phyloP scores from a whole-genome alignment of 2,888 invertebrate genomes.

The Microplitis deprimator region DNA sequence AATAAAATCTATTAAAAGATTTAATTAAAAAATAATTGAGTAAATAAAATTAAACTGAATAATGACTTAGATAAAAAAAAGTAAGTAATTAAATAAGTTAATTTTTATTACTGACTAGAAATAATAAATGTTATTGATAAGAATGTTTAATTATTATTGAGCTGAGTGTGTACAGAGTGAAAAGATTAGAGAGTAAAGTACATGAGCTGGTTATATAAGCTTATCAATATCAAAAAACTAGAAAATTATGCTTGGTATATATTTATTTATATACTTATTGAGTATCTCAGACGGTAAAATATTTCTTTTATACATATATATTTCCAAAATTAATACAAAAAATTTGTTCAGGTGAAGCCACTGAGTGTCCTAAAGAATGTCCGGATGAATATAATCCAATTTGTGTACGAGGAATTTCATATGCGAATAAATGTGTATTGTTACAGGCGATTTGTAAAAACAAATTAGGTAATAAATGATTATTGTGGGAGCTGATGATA shows the following conservation, averaged over 20 bases:
- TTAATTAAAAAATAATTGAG: neutral
- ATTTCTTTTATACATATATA: neutral
- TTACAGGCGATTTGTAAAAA: slow-evolving; percentile 8
- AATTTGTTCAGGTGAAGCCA: neutral
- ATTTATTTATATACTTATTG: slow-evolving; percentile 12
- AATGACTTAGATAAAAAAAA: too few relatives aligned
- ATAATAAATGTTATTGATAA: neutral
- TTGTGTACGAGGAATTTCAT: slow-evolving; percentile 23
- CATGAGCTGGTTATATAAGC: neutral
- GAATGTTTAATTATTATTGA: neutral
- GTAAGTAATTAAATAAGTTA: neutral
- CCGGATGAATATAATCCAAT: slow-evolving; percentile 22
- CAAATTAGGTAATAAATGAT: slow-evolving; percentile 2
- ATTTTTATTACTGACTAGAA: neutral
- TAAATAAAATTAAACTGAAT: neutral
- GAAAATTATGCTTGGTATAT: slow-evolving; percentile 6
- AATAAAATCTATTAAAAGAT: neutral
- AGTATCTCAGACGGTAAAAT: neutral
- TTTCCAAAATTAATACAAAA: too few relatives aligned
- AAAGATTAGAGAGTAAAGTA: too few relatives aligned
- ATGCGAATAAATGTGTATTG: slow-evolving; percentile 13
- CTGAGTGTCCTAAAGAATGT: slow-evolving; percentile 15
- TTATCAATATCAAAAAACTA: neutral
- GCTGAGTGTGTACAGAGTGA: neutral
- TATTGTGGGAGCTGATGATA: too few relatives aligned